Evolutionary conservation across 2,888 invertebrate species (phyloP), one percentile per base, ranked within the genome.

Genomic region (Opisthograptis luteolata): DNA sequence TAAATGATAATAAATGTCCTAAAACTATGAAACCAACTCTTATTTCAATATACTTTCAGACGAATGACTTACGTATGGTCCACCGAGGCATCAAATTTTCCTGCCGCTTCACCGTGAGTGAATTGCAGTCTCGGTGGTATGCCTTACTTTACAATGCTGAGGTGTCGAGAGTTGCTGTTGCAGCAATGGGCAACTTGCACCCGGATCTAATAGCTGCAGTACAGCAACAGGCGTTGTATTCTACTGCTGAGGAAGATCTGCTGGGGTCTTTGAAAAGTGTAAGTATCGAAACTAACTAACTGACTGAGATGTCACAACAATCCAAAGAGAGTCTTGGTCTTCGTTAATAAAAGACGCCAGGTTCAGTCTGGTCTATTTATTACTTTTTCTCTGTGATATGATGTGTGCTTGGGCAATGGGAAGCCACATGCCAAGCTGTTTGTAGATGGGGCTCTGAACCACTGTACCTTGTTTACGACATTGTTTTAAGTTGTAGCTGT

Each of bases 71-170:
- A 47, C 92, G 94, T 28, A 94, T 94, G 73, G 95, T 99, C 0
- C 97, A 98, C 77, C 92, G 97, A 56, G 98, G 98, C 3, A 95
- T 97, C 0, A 98, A 98, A 75, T 99, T 99, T 87, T 97, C 99
- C 0, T 98, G 98, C 73, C 95, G 97, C 49, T 99, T 98, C 79
- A 97, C 98, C 0, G 89, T 98, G 14, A 95, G 96, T 70, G 99
- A 99, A 77, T 93, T 99, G 41, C 97, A 98, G 73, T 96, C 98
- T 44, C 93, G 99, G 37, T 99, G 99, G 99, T 98, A 97, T 81
- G 96, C 98, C 0, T 82, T 99, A 44, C 91, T 99, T 13, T 99
- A 99, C 80, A 98, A 99, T 84, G 96, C 97, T n/a, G 94, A 96
- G 32, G 95, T 99, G 35, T 98, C 98, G 2, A 92, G 98, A 57